These are phyloP conservation scores for Agrenia bidenticulata DNA, from an alignment of 2,888 invertebrate genomes.

Conservation along the genomic window DNA sequence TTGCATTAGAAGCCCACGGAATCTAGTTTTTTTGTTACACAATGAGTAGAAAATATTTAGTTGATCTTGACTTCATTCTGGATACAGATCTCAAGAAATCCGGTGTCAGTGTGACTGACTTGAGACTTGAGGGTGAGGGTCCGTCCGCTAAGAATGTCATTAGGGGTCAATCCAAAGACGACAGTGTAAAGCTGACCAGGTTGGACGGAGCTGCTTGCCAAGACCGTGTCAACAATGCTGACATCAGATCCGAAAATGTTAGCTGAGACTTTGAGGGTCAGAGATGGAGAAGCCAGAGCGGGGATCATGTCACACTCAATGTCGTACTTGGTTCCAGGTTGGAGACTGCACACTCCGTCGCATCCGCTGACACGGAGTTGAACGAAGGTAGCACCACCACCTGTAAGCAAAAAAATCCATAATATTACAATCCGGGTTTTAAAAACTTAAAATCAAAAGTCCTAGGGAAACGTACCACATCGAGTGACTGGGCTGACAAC, in stretches of 20 bases:
- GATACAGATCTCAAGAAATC: neutral
- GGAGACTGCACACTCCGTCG: slow-evolving; percentile 12
- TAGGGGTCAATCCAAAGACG: neutral
- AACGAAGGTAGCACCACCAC: neutral
- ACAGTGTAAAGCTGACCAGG: slow-evolving; percentile 11
- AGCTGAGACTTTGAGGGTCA: neutral
- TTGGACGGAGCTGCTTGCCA: neutral
- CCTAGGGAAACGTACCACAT: neutral
- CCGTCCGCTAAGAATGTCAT: slow-evolving; percentile 6
- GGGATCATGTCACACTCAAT: slow-evolving; percentile 19
- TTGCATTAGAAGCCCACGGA: too few species aligned
- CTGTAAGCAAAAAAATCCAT: neutral
- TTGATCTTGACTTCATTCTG: neutral
- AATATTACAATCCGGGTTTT: too few species aligned
- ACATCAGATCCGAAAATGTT: slow-evolving; percentile 8
- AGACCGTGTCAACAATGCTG: neutral
- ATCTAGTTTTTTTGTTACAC: too few species aligned
- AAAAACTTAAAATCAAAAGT: too few species aligned
- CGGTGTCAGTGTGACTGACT: neutral
- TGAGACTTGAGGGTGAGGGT: neutral
- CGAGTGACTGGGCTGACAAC: neutral
- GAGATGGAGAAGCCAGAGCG: neutral
- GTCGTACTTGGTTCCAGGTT: slow-evolving; percentile 3
- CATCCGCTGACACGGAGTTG: slow-evolving; percentile 7
- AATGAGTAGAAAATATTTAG: neutral